Evolutionary conservation across 2,888 invertebrate species (phyloP), one percentile per base, ranked within the genome.

Genomic region (Pyrrhia umbra): DNA sequence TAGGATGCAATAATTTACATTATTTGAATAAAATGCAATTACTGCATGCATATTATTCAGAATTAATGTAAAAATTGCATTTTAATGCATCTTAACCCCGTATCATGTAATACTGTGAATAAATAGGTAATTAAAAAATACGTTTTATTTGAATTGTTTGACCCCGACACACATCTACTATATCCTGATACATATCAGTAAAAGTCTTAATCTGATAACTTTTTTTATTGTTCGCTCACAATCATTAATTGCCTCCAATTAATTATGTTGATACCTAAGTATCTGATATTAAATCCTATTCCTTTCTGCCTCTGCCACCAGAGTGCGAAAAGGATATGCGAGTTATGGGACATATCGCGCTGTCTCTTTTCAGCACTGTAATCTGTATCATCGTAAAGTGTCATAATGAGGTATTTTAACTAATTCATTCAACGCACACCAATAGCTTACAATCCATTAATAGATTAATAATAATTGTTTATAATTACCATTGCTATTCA

Each of bases 141-240:
- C 39, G 10, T 37, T 64, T 69, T 62, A 45, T 50, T 54, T 43
- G 1, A 39, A 6, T 40, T 1, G 16, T 58, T 25, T 8, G 27
- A 5, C 69, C 69, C n/a, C 66, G 69, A 50, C 69, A 65, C 13
- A 71, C 34, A 66, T 69, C 2, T 18, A 15, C 2, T 18, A 15
- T 50, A 69, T 69, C 58, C 65, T 50, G 69, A 69, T 69, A 25
- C 1, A 1, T 70, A 71, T 69, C 66, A 56, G 49, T 51, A 68
- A 65, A 52, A 55, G 34, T 27, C 9, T 50, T 23, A 59, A 66
- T 69, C 66, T 54, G 69, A 71, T 66, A 64, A 52, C 9, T 2
- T 1, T 23, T 23, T 65, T 23, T 27, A 54, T 58, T 71, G 43
- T 54, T 57, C 21, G 58, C 20, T 54, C 50, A 59, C 52, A 50